phyloP scores from a whole-genome alignment of 1,140 invertebrate species.

The Hycleus cichorii region DNA sequence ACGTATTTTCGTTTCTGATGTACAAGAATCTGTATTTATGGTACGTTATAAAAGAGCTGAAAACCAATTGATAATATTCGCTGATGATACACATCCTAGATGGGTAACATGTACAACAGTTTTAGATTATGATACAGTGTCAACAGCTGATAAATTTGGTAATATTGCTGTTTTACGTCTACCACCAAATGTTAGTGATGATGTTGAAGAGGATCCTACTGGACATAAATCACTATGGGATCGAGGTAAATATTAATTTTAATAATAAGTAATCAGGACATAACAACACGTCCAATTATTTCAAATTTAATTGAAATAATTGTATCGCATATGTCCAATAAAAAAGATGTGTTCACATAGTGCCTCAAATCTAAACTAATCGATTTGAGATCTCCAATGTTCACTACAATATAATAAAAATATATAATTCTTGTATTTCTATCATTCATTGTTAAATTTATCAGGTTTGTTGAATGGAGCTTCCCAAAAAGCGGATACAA shows the following conservation, averaged over 20 bases:
- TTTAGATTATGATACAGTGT: slow-evolving; percentile 96
- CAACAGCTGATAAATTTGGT: slow-evolving; percentile 97
- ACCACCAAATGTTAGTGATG: slow-evolving; percentile 86
- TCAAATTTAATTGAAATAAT: slow-evolving; percentile 1
- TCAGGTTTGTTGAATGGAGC: slow-evolving; percentile 85
- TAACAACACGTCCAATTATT: slow-evolving; percentile 6
- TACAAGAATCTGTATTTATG: slow-evolving; percentile 96
- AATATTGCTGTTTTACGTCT: slow-evolving; percentile 88
- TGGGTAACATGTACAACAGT: slow-evolving; percentile 90
- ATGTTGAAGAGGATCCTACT: slow-evolving; percentile 98
- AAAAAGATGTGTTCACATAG: slow-evolving; percentile 1
- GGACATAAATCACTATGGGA: slow-evolving; percentile 98
- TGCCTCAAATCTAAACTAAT: slow-evolving; percentile 2
- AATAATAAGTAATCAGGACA: not conserved
- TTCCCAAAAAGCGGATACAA: slow-evolving; percentile 92
- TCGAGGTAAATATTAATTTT: slow-evolving; percentile 50
- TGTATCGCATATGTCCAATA: slow-evolving; percentile 11
- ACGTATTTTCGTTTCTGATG: slow-evolving; percentile 89
- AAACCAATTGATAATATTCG: slow-evolving; percentile 97
- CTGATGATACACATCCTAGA: slow-evolving; percentile 94
- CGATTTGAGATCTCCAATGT: slow-evolving; percentile 4
- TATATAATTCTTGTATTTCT: not conserved
- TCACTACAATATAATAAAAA: slow-evolving; percentile 1
- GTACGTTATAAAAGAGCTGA: slow-evolving; percentile 91
- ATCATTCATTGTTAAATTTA: not conserved